Evolutionary conservation across 2,888 invertebrate genomes (phyloP), one percentile per base, ranked within the genome.

Genomic region (Leuctra nigra): DNA sequence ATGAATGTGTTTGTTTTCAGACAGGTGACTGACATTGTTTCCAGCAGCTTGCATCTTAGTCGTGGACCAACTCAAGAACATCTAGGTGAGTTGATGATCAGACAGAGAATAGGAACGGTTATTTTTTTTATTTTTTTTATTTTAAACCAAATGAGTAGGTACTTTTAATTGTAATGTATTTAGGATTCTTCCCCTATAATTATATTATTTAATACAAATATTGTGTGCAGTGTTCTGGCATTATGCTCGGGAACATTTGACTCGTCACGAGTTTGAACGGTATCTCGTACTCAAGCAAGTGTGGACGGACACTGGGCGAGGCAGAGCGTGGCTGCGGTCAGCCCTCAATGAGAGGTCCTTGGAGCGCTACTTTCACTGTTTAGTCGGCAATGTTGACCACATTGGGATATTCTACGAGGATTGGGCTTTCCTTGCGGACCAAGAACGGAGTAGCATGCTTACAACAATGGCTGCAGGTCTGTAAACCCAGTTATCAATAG

Each of bases 271-370:
- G 71, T 82, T 85, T 60, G 89, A 92, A 68, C 81, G 96, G 54
- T 96, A 90, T 71, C 79, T 82, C 65, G 79, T 86, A 4, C 72
- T 91, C 59, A 76, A 76, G 61, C 75, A 79, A 63, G 79, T 89
- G 46, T 81, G 79, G 72, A 86, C 86, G 0, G 87, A 90, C 69
- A 77, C 83, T 53, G 93, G 93, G 14, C 79, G 88, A 65, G 89
- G 89, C 20, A 81, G 91, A 66, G 91, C 95, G 22, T 95, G 96
- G 83, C 79, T 97, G 24, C 78, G 96, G 62, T 86, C 93, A 16
- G 79, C 91, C 2, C 77, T 97, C 22, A 97, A 97, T 75, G 97
- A 97, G 70, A 82, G 89, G 65, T 91, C 93, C 0, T 75, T 97
- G 44, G 91, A 92, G 68, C 82, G 84, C 64, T 84, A 91, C 73